Base-by-base conservation (phyloP, 2,113 vertebrate species). In the Lepus timidus region DNA sequence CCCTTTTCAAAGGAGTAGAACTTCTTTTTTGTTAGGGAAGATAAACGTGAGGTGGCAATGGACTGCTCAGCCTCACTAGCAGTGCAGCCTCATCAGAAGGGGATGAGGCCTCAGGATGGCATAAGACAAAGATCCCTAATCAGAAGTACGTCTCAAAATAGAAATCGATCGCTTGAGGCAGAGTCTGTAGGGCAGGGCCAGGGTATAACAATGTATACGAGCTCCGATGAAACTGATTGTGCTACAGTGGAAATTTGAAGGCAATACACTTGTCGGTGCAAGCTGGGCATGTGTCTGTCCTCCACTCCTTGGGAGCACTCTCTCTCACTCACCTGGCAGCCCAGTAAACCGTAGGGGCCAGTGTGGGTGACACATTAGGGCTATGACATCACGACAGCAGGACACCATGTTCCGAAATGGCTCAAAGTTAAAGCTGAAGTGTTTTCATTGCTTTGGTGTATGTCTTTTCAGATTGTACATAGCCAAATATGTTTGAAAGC, bases 81-180 rank as follows among this genome's bases (percentile, higher is more conserved):
- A 68, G 3, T 55, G 17, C 27, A 9, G 33, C 10, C 52, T 85
- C 58, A 70, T 14, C 65, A 84, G 0, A 83, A 52, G 49, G 1
- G 6, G 27, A 0, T 80, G 52, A 80, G 19, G 29, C 83, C 55
- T 86, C n/a, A 52, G 27, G 3, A 44, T 73, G 61, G 17, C 62
- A 31, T 82, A 65, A 87, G 67, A 67, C 36, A 89, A 16, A 86
- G 49, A 8, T n/a, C 95, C 49, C 39, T 91, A 88, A 70, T 67
- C 17, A 49, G 31, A 12, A 71, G 75, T 27, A 67, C 19, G 39
- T 85, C 73, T 51, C 31, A 75, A 87, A 78, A 12, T 58, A 70
- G 51, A 20, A 80, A 36, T 20, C 27, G 55, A 79, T 52, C 62
- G 33, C 19, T 23, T 39, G 17, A 81, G 29, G 65, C 23, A 68